phyloP scores from a whole-genome alignment of 2,888 invertebrate genomes.

The Synanthedon andrenaeformis region DNA sequence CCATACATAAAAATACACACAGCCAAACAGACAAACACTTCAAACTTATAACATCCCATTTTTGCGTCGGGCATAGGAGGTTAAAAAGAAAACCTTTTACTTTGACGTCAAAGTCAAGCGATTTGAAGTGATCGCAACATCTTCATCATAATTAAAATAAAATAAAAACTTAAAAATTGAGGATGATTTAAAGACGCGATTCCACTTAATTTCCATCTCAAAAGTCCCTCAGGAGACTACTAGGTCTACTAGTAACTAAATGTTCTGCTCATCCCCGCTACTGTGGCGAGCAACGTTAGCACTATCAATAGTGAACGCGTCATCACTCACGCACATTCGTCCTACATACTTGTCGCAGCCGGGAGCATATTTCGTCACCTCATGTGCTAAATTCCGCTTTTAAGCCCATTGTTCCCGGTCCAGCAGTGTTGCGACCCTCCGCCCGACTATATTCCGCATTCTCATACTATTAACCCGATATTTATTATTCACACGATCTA shows the following conservation, averaged over 20 bases:
- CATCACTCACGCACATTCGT: slow-evolving; percentile 18
- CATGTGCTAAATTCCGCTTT: slow-evolving; percentile 49
- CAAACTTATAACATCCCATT: no score
- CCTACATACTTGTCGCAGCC: slow-evolving; percentile 45
- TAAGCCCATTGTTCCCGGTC: slow-evolving; percentile 37
- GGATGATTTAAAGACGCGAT: no score
- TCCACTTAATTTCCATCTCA: no score
- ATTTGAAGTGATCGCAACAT: no score
- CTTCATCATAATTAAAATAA: no score
- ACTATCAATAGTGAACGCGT: slow-evolving; percentile 55
- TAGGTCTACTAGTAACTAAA: slow-evolving; percentile 4
- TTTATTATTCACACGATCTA: slow-evolving; percentile 54
- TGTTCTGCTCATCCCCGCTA: background rate
- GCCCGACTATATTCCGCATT: background rate
- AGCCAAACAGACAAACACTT: no score
- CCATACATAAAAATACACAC: no score
- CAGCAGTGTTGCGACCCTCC: slow-evolving; percentile 18
- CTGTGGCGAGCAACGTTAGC: slow-evolving; percentile 7
- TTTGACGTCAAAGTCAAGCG: no score
- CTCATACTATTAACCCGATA: slow-evolving; percentile 13
- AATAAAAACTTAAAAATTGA: no score
- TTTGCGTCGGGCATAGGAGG: no score
- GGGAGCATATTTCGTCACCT: slow-evolving; percentile 46
- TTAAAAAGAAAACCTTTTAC: no score
- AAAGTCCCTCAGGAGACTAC: slow-evolving; percentile 5